Percentiles rank a stretch among this genome's conserved stretches.
These are phyloP conservation scores for Enteromius trimaculatus DNA, from an alignment of 2,797 vertebrate genomes.

Conservation along the genomic window DNA sequence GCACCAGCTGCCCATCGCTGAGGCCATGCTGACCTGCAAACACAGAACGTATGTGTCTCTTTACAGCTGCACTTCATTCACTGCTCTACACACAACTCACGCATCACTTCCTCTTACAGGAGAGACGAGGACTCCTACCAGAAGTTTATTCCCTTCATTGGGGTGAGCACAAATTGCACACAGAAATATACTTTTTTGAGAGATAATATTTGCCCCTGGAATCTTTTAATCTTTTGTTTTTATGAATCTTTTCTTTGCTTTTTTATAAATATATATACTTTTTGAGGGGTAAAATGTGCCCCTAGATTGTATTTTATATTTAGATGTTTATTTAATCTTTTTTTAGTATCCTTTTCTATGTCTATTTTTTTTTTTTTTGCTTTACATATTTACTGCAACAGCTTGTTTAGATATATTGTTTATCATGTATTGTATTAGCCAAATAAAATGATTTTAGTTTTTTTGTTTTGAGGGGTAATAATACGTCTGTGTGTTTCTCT, in stretches of 20 bases:
- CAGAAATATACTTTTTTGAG: neutral
- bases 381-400: neutral
- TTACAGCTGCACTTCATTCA: neutral
- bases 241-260: too few species aligned
- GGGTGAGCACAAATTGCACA: slow-evolving; percentile 73
- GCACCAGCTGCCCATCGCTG: slow-evolving; percentile 95
- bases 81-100: too few species aligned
- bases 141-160: slow-evolving; percentile 94
- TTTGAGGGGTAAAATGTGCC: neutral
- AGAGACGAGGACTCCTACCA: slow-evolving; percentile 91
- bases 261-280: too few species aligned
- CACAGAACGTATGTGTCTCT: slow-evolving; percentile 83
- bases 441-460: neutral
- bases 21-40: slow-evolving; percentile 98
- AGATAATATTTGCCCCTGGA: neutral
- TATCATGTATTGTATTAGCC: neutral
- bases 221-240: too few species aligned
- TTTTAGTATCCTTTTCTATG: too few species aligned
- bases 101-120: slow-evolving; percentile 68
- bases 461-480: neutral
- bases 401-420: neutral
- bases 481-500: neutral
- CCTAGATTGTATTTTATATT: neutral
- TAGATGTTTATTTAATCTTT: too few species aligned
- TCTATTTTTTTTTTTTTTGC: neutral